Evolutionary conservation across 2,888 invertebrate genomes (phyloP), one percentile per base, ranked within the genome.

Genomic region (Acrobasis consociella): DNA sequence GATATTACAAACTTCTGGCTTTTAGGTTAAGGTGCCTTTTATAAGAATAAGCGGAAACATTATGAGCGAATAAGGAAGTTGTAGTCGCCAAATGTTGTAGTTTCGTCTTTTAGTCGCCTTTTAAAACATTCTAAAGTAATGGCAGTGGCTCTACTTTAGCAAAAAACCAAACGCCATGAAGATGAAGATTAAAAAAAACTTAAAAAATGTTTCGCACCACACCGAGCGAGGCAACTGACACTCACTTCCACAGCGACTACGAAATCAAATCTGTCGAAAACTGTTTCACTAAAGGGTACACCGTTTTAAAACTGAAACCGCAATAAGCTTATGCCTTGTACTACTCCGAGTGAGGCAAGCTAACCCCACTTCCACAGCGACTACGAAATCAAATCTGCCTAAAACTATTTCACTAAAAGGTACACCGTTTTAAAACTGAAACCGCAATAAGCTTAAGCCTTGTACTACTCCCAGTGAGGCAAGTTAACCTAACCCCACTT

Each of bases 1-100:
- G 60, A 56, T 56, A 63, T 63, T 63, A 63, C 60, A 56, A 63
- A 63, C 60, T 63, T 56, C 60, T 51, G 16, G 39, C 38, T 56
- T 51, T 22, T 10, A 39, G 2, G 10, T 0, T 13, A 5, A 22
- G 59, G 37, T 39, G 17, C 22, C 17, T 22, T 9, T 9, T 38
- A 51, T 39, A 60, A 51, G 60, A 42, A n/a, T 1, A 0, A 3
- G 60, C 51, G 51, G 13, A 55, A 13, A 55, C 31, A 31, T 7
- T n/a, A n/a, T n/a, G n/a, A n/a, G n/a, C n/a, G n/a, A n/a, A n/a
- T n/a, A n/a, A n/a, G n/a, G n/a, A n/a, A n/a, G n/a, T n/a, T n/a
- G n/a, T n/a, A n/a, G n/a, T n/a, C n/a, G n/a, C n/a, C n/a, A n/a
- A n/a, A n/a, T n/a, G n/a, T n/a, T n/a, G n/a, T n/a, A n/a, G n/a